Evolutionary conservation across 2,113 vertebrate genomes (phyloP).

Genomic region (Perca schrenkii): DNA sequence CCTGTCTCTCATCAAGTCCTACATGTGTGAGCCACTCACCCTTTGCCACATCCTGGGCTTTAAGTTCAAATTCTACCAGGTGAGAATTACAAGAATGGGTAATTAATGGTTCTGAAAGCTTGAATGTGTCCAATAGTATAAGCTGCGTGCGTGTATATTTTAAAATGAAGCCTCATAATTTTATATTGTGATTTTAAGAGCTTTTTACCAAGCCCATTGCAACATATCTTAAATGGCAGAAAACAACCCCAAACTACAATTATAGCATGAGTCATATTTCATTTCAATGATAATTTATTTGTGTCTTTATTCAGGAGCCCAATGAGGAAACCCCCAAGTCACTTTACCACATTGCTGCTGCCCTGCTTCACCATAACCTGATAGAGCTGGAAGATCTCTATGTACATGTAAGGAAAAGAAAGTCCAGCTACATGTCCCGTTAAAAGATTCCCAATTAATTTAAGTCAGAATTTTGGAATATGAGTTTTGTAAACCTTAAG

Average conservation of each 20-base stretch:
- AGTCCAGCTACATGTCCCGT: not conserved
- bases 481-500: not conserved
- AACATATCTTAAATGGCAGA: not conserved
- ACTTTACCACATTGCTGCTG: slow-evolving; percentile 96
- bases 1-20: slow-evolving; percentile 95
- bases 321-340: slow-evolving; percentile 96
- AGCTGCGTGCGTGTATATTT: not conserved
- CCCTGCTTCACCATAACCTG: slow-evolving; percentile 95
- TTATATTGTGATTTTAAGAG: not conserved
- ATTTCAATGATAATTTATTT: not conserved
- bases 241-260: not conserved
- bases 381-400: slow-evolving; percentile 98
- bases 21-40: slow-evolving; percentile 99
- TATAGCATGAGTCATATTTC: not conserved
- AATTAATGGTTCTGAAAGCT: not conserved
- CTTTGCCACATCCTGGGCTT: slow-evolving; percentile 99
- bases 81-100: slow-evolving; percentile 65
- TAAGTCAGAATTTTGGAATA: not conserved
- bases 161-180: not conserved
- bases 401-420: slow-evolving; percentile 91
- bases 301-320: slow-evolving; percentile 87
- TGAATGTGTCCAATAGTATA: not conserved
- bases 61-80: slow-evolving; percentile 99
- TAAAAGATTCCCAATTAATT: not conserved
- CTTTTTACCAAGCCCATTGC: not conserved